phyloP scores from a whole-genome alignment of 1,140 invertebrate species.

The Papilio glaucus region DNA sequence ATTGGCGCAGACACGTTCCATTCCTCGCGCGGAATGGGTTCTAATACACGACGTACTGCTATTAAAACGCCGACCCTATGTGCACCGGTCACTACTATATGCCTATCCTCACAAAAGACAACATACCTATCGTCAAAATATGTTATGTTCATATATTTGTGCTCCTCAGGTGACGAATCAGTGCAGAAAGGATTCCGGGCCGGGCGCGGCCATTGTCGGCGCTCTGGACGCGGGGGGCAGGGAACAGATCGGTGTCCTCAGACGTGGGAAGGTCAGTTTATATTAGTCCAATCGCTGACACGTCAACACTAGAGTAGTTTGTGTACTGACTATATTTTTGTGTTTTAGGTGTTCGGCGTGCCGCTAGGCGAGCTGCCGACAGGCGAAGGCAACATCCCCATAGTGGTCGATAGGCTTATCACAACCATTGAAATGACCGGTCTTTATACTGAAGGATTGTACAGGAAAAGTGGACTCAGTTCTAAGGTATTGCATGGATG shows the following conservation, averaged over 20 bases:
- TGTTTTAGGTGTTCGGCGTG: slow-evolving; percentile 88
- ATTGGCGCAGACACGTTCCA: no score
- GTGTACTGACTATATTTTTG: background rate
- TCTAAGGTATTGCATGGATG: slow-evolving; percentile 86
- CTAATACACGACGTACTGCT: no score
- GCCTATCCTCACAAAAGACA: no score
- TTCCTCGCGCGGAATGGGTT: no score
- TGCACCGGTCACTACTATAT: no score
- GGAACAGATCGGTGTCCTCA: slow-evolving; percentile 70
- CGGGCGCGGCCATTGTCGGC: slow-evolving; percentile 74
- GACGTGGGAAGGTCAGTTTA: slow-evolving; percentile 62
- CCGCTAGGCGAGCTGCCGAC: slow-evolving; percentile 89
- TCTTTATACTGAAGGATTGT: slow-evolving; percentile 96
- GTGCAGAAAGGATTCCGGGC: slow-evolving; percentile 85
- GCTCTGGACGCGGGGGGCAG: slow-evolving; percentile 82
- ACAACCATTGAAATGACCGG: slow-evolving; percentile 96
- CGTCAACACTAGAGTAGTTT: background rate
- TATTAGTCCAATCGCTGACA: no score
- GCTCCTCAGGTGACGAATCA: slow-evolving; percentile 82
- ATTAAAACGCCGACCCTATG: no score
- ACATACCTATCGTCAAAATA: slow-evolving; percentile 1
- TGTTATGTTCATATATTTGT: slow-evolving; percentile 18
- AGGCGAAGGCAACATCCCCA: slow-evolving; percentile 91
- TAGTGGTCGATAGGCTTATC: slow-evolving; percentile 94
- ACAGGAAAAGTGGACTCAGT: slow-evolving; percentile 95